Conservation (phyloP, 1,140 invertebrate genomes). For the Hylyphantes graminicola region DNA sequence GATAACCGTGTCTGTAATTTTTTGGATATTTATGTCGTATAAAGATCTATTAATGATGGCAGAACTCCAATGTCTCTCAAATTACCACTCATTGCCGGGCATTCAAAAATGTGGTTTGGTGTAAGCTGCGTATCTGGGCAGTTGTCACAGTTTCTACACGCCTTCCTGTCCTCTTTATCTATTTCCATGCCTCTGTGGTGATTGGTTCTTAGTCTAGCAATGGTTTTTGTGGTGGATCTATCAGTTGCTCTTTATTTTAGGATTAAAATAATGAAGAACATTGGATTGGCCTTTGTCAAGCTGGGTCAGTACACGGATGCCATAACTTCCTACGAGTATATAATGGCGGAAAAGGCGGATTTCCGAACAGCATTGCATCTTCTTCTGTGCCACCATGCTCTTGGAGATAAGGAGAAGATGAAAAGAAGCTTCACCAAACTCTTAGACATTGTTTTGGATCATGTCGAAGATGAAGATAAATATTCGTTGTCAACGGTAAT, state of each 20-base stretch:
- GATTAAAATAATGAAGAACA: constrained; percentile 98
- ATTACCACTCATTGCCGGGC: no score
- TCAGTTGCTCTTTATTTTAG: constrained; percentile 69
- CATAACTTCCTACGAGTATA: constrained; percentile 95
- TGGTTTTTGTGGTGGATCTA: no score
- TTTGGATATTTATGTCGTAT: neutral
- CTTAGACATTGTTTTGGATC: constrained; percentile 85
- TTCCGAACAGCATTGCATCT: constrained; percentile 90
- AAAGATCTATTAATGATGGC: no score
- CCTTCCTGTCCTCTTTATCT: no score
- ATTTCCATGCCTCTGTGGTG: no score
- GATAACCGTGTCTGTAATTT: no score
- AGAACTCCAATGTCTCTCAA: no score
- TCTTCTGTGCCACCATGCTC: constrained; percentile 91
- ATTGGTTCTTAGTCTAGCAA: no score
- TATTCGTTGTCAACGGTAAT: constrained; percentile 71
- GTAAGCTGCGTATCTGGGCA: no score
- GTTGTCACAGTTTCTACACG: no score
- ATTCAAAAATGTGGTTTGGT: no score
- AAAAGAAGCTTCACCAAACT: constrained; percentile 91
- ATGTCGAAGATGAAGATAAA: constrained; percentile 83
- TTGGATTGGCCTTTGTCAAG: constrained; percentile 93
- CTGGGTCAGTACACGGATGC: constrained; percentile 97
- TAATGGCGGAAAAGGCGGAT: constrained; percentile 94
- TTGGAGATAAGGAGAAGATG: constrained; percentile 94